phyloP scores from a whole-genome alignment of 1,140 invertebrate genomes.

The Microvelia longipes region DNA sequence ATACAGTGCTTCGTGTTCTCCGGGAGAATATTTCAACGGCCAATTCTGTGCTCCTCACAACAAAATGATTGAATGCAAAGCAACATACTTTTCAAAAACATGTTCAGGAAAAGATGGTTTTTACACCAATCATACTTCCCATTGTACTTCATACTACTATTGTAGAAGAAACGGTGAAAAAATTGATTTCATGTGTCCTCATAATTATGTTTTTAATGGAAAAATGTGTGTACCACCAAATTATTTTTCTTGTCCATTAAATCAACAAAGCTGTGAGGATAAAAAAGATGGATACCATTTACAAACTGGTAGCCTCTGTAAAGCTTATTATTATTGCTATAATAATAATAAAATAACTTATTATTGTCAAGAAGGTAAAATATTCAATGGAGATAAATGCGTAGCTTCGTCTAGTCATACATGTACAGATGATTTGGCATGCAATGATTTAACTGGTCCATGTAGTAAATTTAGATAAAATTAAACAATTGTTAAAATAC shows the following conservation, averaged over 20 bases:
- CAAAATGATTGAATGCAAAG: neutral
- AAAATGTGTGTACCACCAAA: neutral
- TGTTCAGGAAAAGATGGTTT: neutral
- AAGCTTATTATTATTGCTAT: neutral
- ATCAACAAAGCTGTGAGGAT: neutral
- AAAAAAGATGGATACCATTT: neutral
- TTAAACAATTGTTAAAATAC: too few relatives aligned
- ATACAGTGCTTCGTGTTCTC: neutral
- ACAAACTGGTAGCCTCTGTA: neutral
- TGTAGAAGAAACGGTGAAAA: neutral
- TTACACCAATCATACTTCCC: neutral
- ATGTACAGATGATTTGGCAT: neutral
- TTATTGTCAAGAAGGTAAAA: neutral
- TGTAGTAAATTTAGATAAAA: too few relatives aligned
- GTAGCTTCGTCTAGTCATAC: neutral
- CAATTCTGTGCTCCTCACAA: neutral
- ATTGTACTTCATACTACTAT: neutral
- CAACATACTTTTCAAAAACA: neutral
- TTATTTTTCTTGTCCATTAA: neutral
- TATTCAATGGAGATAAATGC: neutral
- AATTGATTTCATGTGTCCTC: neutral
- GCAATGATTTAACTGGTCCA: neutral
- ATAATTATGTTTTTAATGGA: neutral
- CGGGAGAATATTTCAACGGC: neutral
- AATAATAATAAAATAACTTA: neutral